Evolutionary conservation across 2,797 vertebrate genomes (phyloP).

Genomic region (Gymnodraco acuticeps): DNA sequence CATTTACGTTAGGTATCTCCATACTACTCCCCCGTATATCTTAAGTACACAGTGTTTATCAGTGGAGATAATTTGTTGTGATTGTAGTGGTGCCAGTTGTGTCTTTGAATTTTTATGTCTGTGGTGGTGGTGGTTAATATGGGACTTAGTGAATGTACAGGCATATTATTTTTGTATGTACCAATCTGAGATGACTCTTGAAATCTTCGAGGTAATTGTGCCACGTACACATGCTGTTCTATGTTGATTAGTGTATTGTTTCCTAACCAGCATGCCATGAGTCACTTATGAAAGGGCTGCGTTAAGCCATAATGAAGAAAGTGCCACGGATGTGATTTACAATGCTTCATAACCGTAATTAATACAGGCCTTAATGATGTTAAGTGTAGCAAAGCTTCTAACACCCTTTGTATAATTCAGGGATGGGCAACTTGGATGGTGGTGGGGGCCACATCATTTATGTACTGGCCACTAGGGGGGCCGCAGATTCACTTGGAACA

Average conservation of each 20-base stretch:
- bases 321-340: conserved; percentile 63
- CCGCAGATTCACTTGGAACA: too few relatives aligned
- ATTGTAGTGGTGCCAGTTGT: neutral
- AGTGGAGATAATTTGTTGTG: conserved; percentile 19
- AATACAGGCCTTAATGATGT: conserved; percentile 71
- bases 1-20: neutral
- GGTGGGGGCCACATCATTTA: too few relatives aligned
- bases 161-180: conserved; percentile 8
- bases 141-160: conserved; percentile 1
- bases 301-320: conserved; percentile 55
- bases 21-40: neutral
- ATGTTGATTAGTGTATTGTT: conserved; percentile 58
- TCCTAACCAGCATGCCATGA: conserved; percentile 56
- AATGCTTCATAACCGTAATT: conserved; percentile 69
- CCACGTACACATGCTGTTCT: conserved; percentile 34
- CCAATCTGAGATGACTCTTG: conserved; percentile 21
- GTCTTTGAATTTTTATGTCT: neutral
- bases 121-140: conserved; percentile 1
- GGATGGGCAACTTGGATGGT: too few relatives aligned
- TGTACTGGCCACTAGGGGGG: too few relatives aligned
- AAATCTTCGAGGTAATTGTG: conserved; percentile 38
- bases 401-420: conserved; percentile 70
- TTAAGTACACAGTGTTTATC: conserved; percentile 6
- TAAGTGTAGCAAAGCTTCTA: conserved; percentile 70
- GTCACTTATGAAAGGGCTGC: conserved; percentile 54